phyloP scores from a whole-genome alignment of 1,140 invertebrate species.

The Solenopsis invicta region DNA sequence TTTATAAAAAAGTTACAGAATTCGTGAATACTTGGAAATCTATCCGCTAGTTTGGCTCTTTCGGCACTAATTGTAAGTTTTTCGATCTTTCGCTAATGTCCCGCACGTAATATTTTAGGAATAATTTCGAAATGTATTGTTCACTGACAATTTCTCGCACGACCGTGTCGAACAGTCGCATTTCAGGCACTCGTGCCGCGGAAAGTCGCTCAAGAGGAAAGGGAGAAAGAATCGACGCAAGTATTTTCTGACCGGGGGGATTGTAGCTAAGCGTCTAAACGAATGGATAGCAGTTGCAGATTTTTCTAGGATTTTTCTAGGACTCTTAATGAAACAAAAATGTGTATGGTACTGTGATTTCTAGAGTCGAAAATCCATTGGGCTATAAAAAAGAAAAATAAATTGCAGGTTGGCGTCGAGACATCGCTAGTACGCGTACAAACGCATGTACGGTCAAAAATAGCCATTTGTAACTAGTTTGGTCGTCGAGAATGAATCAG shows the following conservation, averaged over 20 bases:
- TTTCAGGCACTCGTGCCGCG: conserved; percentile 45
- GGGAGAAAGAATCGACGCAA: background rate
- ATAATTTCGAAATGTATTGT: background rate
- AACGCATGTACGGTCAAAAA: conserved; percentile 16
- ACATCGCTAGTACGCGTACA: background rate
- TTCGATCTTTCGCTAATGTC: background rate
- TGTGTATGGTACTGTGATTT: too few relatives aligned
- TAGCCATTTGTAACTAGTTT: background rate
- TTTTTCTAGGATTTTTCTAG: too few relatives aligned
- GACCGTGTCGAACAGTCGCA: conserved; percentile 25
- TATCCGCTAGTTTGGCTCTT: background rate
- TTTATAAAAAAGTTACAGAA: conserved; percentile 9
- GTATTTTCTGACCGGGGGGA: background rate
- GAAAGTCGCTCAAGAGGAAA: conserved; percentile 28
- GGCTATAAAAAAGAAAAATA: too few relatives aligned
- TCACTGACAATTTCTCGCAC: conserved; percentile 2
- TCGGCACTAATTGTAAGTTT: background rate
- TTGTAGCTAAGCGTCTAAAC: conserved; percentile 37
- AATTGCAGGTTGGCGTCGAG: background rate
- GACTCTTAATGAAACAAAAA: too few relatives aligned
- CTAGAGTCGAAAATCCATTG: too few relatives aligned
- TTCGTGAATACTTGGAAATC: background rate
- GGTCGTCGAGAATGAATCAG: background rate
- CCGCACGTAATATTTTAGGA: background rate
- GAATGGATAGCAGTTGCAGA: background rate